Conservation (phyloP, 2,797 vertebrate species). For the Dicrostonyx torquatus region DNA sequence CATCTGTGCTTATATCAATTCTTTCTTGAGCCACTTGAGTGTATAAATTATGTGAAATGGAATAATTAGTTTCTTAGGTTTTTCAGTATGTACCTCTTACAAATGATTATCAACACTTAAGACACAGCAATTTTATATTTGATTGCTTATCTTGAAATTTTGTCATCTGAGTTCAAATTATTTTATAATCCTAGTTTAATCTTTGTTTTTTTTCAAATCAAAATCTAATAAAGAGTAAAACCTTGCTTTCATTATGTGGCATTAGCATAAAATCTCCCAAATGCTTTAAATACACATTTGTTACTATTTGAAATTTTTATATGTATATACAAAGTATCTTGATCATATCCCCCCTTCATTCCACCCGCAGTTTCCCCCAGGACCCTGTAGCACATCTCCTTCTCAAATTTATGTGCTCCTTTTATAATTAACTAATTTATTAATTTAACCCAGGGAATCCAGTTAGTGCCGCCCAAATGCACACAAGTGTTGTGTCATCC, state of each 20-base stretch:
- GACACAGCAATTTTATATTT: background rate
- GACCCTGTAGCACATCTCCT: background rate
- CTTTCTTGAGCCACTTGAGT: background rate
- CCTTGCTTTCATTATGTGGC: background rate
- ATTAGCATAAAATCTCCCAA: background rate
- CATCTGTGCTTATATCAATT: background rate
- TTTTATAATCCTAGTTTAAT: background rate
- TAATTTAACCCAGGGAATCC: background rate
- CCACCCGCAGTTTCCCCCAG: background rate
- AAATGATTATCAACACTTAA: background rate
- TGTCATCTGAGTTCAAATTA: slow-evolving; percentile 2
- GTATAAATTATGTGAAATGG: background rate
- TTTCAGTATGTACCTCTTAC: background rate
- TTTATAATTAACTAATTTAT: background rate
- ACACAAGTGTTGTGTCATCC: too few relatives aligned
- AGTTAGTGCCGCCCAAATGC: background rate
- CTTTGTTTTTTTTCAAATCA: background rate
- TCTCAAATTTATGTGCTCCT: background rate
- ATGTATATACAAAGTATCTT: background rate
- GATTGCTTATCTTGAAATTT: slow-evolving; percentile 10
- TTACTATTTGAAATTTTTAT: background rate
- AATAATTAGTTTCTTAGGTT: background rate
- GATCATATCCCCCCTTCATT: background rate
- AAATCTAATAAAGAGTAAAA: background rate
- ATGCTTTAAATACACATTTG: background rate